phyloP scores from a whole-genome alignment of 2,888 invertebrate genomes.

The Selenia dentaria region DNA sequence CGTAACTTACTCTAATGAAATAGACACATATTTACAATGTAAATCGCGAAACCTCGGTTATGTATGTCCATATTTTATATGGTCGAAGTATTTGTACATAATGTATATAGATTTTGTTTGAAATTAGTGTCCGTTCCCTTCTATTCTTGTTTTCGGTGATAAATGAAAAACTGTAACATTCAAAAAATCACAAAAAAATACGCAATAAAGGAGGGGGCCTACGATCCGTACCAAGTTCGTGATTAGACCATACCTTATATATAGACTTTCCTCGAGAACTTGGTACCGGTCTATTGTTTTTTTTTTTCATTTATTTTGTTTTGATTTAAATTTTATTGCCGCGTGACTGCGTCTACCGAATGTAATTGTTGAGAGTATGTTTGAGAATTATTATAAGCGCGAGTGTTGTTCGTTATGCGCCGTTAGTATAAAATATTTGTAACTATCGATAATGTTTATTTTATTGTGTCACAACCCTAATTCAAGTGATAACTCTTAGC shows the following conservation, averaged over 20 bases:
- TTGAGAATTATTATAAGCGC: conserved; percentile 69
- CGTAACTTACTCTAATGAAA: conserved; percentile 6
- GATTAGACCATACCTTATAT: conserved; percentile 27
- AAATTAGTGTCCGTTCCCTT: conserved; percentile 60
- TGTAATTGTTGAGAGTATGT: conserved; percentile 46
- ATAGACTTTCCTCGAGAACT: conserved; percentile 26
- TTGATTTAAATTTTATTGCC: conserved; percentile 75
- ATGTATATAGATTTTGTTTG: conserved; percentile 66
- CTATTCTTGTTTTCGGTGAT: conserved; percentile 54
- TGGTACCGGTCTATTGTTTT: conserved; percentile 41
- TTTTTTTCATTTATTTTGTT: conserved; percentile 57
- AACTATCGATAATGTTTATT: conserved; percentile 53
- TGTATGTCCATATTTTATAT: conserved; percentile 55
- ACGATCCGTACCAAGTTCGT: conserved; percentile 58
- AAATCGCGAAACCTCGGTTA: conserved; percentile 24
- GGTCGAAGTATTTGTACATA: conserved; percentile 60
- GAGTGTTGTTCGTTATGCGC: conserved; percentile 80
- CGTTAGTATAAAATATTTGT: conserved; percentile 44
- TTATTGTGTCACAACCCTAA: conserved; percentile 50
- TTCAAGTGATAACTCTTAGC: conserved; percentile 36
- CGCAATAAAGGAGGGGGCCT: conserved; percentile 47
- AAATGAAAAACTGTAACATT: conserved; percentile 34
- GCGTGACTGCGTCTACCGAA: conserved; percentile 50
- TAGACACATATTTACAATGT: conserved; percentile 22
- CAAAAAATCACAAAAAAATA: conserved; percentile 60